Evolutionary conservation across 2,888 invertebrate species (phyloP).

Genomic region (Ceraclea dissimilis): DNA sequence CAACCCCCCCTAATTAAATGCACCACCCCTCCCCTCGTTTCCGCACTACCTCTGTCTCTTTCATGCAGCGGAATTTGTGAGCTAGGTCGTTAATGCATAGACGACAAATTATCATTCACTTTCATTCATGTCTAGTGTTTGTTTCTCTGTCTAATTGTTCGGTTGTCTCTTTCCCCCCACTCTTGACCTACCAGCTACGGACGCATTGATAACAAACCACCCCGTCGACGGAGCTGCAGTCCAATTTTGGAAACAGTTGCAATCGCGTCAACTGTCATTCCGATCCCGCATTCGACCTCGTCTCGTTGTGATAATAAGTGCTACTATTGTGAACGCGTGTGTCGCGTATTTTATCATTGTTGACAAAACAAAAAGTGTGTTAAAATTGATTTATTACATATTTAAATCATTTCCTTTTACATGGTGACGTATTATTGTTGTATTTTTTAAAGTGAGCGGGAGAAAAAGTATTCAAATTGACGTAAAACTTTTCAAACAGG

Average conservation of each 20-base stretch:
- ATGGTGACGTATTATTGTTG: no score
- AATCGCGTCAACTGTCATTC: no score
- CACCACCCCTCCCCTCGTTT: constrained; percentile 2
- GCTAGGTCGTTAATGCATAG: constrained; percentile 11
- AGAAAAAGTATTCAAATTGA: no score
- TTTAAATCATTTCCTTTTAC: no score
- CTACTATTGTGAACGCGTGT: background rate
- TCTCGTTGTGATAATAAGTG: no score
- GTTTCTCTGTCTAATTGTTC: constrained; percentile 2
- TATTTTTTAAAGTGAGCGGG: no score
- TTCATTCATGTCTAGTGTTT: constrained; percentile 7
- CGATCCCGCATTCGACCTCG: background rate
- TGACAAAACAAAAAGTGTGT: background rate
- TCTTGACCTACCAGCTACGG: constrained; percentile 12
- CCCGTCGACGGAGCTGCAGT: constrained; percentile 2
- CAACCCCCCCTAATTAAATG: no score
- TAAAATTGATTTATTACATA: no score
- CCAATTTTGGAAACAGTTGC: background rate
- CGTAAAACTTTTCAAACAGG: no score
- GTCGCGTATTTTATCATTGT: background rate
- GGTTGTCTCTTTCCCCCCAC: constrained; percentile 5
- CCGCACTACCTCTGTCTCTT: constrained; percentile 3
- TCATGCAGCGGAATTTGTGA: constrained; percentile 8
- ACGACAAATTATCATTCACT: background rate
- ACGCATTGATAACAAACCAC: constrained; percentile 20